These are phyloP conservation scores for Potamilus streckersoni DNA, from an alignment of 1,140 invertebrate genomes.

Conservation along the genomic window DNA sequence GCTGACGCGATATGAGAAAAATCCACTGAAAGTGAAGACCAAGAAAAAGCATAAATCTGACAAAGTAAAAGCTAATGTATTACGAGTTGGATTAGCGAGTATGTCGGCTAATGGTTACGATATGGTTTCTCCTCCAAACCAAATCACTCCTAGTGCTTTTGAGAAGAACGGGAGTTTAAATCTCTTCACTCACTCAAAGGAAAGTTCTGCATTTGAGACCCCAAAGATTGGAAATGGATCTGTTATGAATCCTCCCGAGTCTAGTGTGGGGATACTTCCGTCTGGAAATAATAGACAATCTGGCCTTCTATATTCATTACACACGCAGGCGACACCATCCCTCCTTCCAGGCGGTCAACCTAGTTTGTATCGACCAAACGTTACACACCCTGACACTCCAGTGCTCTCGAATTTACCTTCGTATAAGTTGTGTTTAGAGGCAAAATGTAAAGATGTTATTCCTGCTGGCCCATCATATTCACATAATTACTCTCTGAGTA, in stretches of 20 bases:
- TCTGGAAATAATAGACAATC: conserved; percentile 1
- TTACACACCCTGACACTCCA: conserved; percentile 26
- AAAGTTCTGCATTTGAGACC: conserved; percentile 50
- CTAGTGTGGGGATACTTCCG: background rate
- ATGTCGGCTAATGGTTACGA: conserved; percentile 46
- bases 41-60: conserved; percentile 41
- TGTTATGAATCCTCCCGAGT: conserved; percentile 1
- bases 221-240: background rate
- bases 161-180: conserved; percentile 40
- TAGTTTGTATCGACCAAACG: background rate
- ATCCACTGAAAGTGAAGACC: conserved; percentile 49
- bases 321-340: conserved; percentile 3
- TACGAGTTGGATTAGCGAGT: conserved; percentile 21
- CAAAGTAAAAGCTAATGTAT: conserved; percentile 29
- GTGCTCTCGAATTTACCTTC: conserved; percentile 39
- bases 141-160: conserved; percentile 51
- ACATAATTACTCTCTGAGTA: too few relatives aligned
- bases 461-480: background rate
- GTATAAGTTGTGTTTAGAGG: conserved; percentile 17
- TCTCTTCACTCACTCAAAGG: conserved; percentile 49
- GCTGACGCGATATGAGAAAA: conserved; percentile 54
- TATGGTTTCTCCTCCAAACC: conserved; percentile 62
- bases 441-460: conserved; percentile 2
- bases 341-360: conserved; percentile 3
- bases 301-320: background rate